These are phyloP conservation scores for Lumbricus terrestris DNA, from an alignment of 2,888 invertebrate genomes.

Conservation along the genomic window DNA sequence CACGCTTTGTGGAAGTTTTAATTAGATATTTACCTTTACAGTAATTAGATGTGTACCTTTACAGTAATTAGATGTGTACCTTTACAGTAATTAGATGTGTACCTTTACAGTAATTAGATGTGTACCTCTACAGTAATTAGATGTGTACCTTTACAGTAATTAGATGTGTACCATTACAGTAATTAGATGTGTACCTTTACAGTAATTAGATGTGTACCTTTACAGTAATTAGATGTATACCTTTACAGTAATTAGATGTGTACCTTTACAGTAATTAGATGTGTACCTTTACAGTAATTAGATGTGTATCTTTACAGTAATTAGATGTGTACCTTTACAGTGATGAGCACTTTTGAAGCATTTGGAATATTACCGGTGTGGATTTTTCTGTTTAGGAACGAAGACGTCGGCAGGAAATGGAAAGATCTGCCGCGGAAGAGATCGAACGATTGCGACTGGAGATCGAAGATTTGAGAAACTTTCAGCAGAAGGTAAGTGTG, in stretches of 20 bases:
- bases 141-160: not conserved
- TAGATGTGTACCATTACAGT: too few relatives aligned
- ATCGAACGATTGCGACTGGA: constrained; percentile 41
- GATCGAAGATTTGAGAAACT: constrained; percentile 4
- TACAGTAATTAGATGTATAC: too few relatives aligned
- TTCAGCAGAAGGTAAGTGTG: not conserved
- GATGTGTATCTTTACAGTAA: too few relatives aligned
- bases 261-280: not conserved
- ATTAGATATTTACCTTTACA: too few relatives aligned
- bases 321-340: not conserved
- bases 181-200: not conserved
- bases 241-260: too few relatives aligned
- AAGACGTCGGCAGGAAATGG: constrained; percentile 43
- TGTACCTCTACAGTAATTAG: not conserved
- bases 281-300: not conserved
- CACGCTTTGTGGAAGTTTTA: too few relatives aligned
- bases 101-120: too few relatives aligned
- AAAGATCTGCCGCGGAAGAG: constrained; percentile 47
- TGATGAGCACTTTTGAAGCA: not conserved
- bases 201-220: not conserved
- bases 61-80: not conserved
- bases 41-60: not conserved
- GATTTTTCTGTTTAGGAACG: constrained; percentile 45
- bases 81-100: too few relatives aligned
- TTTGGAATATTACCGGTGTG: too few relatives aligned